Evolutionary conservation across 2,888 invertebrate genomes (phyloP).

Genomic region (Clusia tigrina): DNA sequence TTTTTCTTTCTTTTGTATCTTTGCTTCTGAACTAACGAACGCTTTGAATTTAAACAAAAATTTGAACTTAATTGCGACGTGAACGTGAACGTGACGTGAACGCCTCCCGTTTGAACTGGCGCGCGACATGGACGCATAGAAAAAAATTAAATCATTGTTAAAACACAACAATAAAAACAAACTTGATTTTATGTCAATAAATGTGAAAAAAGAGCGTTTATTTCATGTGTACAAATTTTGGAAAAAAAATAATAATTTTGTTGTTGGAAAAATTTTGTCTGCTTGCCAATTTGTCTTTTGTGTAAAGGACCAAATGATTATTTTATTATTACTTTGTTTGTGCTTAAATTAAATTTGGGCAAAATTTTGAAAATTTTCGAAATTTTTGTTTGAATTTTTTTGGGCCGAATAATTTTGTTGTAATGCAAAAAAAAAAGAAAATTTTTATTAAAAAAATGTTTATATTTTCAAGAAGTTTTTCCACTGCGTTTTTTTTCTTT

Average conservation of each 20-base stretch:
- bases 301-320: no score
- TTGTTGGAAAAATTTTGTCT: conserved; percentile 1
- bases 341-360: conserved; percentile 6
- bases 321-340: conserved; percentile 38
- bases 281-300: conserved; percentile 24
- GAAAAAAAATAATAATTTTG: not conserved
- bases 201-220: conserved; percentile 34
- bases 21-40: conserved; percentile 14
- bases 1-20: conserved; percentile 6
- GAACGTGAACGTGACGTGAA: not conserved
- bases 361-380: conserved; percentile 11
- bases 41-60: not conserved
- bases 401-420: conserved; percentile 20
- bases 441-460: conserved; percentile 22
- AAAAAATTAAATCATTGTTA: not conserved
- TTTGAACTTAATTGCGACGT: not conserved
- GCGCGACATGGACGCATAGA: not conserved
- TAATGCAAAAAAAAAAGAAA: conserved; percentile 29
- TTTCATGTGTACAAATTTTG: conserved; percentile 7
- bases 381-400: conserved; percentile 20
- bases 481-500: conserved; percentile 46
- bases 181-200: conserved; percentile 7
- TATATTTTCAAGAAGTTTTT: conserved; percentile 64
- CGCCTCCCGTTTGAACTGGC: not conserved
- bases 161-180: conserved; percentile 12